Evolutionary conservation across 2,888 invertebrate genomes (phyloP), one percentile per base, ranked within the genome.

Genomic region (Lampropteryx suffumata): DNA sequence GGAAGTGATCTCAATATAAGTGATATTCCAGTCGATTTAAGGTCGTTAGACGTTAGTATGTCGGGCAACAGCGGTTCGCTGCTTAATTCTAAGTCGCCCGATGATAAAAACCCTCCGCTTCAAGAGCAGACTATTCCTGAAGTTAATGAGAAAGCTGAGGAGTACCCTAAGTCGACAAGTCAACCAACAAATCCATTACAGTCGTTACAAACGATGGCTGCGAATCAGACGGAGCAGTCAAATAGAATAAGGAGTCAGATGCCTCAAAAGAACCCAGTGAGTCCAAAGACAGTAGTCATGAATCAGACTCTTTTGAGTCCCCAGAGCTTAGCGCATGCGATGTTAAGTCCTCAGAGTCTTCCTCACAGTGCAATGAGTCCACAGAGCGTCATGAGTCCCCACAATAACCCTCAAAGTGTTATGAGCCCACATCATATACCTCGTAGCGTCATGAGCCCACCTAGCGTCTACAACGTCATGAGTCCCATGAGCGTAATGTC

Each of bases 1-100:
- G 90, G 90, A 80, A 90, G 90, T 87, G 90, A 90, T 90, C 90
- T 90, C 89, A 90, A 89, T 71, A 90, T 90, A 83, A 90, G 88
- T 89, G 90, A 90, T 89, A 89, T 90, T 74, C 89, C 87, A 82
- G 90, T 89, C 66, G 90, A 90, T 85, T 88, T 90, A 89, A 88
- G 90, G 71, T 90, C 90, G 13, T 82, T 90, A 86, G 90, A 90
- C 79, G 90, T 90, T 84, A 90, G 90, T 76, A 90, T 90, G 90
- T 90, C 90, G 14, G 88, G 89, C 27, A 89, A 90, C 54, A 90
- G 89, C 47, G 86, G 88, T 57, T 87, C 88, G 54, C 73, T 90
- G 42, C 64, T 89, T 52, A 82, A 82, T 55, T 68, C 79, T 3
- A 89, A 89, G 63, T 79, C 89, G 2, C 79, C 83, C n/a, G 87